Conservation (phyloP, 23 tunicate species). For the Clavelina lepadiformis region DNA sequence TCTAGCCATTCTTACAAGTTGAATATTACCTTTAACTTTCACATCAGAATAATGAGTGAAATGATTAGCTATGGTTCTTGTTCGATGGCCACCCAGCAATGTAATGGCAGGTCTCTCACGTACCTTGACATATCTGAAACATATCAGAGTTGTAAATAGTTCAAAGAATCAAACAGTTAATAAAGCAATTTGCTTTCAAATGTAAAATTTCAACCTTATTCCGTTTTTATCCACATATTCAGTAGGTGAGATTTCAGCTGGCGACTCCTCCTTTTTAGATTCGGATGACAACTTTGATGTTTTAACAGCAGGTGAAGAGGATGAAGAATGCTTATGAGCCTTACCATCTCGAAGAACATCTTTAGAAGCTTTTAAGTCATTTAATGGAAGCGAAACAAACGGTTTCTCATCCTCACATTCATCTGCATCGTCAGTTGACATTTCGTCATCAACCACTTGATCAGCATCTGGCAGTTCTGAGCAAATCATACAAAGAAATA, state of each 20-base stretch:
- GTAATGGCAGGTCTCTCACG: slow-evolving; percentile 57
- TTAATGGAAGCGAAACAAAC: background rate
- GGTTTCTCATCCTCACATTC: slow-evolving; percentile 71
- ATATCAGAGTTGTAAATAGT: too few relatives aligned
- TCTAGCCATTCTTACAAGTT: too few relatives aligned
- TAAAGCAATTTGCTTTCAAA: background rate
- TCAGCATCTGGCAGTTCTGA: slow-evolving; percentile 50
- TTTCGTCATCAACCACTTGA: slow-evolving; percentile 54
- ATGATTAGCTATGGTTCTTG: slow-evolving; percentile 53
- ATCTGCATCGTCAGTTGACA: slow-evolving; percentile 90
- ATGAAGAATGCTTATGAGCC: too few relatives aligned
- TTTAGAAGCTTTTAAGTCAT: too few relatives aligned
- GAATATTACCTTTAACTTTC: slow-evolving; percentile 62
- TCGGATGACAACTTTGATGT: too few relatives aligned
- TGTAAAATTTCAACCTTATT: slow-evolving; percentile 32
- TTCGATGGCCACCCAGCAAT: slow-evolving; percentile 37
- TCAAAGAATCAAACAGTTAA: background rate
- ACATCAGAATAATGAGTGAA: slow-evolving; percentile 78
- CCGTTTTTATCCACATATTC: slow-evolving; percentile 57
- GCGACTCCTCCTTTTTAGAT: too few relatives aligned
- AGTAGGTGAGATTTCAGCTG: slow-evolving; percentile 8
- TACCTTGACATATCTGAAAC: slow-evolving; percentile 40
- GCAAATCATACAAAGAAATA: background rate
- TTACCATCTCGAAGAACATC: too few relatives aligned
- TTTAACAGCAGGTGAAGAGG: too few relatives aligned